These are phyloP conservation scores for Notodonta dromedarius DNA, from an alignment of 2,888 invertebrate species.

Conservation along the genomic window DNA sequence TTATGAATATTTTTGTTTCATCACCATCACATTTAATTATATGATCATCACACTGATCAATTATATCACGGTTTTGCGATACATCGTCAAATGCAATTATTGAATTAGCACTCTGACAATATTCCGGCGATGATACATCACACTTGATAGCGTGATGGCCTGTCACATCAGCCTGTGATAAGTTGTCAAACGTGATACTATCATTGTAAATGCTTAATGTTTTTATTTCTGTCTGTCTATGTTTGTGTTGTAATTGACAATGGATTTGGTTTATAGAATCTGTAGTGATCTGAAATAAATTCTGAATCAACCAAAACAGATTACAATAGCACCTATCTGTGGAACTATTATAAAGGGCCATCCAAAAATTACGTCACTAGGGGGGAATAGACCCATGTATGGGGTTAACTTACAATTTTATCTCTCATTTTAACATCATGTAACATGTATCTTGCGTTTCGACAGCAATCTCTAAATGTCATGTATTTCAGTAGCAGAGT, in stretches of 20 bases:
- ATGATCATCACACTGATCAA: background rate
- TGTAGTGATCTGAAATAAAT: conserved; percentile 18
- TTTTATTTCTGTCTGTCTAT: conserved; percentile 1
- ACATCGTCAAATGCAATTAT: no score
- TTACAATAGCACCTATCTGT: no score
- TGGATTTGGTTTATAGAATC: conserved; percentile 10
- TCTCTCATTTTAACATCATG: conserved; percentile 7
- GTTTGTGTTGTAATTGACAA: conserved; percentile 9
- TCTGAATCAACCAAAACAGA: background rate
- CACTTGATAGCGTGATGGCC: background rate
- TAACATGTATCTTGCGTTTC: conserved; percentile 10
- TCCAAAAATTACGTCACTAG: no score
- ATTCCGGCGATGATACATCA: background rate
- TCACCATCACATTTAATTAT: background rate
- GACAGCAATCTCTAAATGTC: conserved; percentile 21
- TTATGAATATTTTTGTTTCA: conserved; percentile 7
- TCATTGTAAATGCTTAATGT: background rate
- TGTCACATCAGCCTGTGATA: background rate
- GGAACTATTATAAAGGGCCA: no score
- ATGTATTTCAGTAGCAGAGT: conserved; percentile 17
- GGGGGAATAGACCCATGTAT: no score
- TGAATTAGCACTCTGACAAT: background rate
- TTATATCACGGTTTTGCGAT: background rate
- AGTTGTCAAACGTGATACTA: background rate
- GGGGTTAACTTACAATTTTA: conserved; percentile 17